phyloP scores from a whole-genome alignment of 1,140 invertebrate genomes.

The Psix sp. region DNA sequence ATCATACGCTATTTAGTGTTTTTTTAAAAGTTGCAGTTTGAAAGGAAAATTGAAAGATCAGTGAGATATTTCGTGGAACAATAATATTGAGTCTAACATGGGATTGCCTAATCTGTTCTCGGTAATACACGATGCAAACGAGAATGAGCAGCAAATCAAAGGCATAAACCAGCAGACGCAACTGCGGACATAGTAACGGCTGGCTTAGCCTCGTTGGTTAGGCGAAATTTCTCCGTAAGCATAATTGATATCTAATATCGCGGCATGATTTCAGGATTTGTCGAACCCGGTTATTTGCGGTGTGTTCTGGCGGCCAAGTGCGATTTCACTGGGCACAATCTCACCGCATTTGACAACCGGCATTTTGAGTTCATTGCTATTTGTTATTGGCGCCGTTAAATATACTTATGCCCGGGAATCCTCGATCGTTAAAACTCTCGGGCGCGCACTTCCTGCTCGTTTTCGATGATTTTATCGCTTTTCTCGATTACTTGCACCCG shows the following conservation, averaged over 20 bases:
- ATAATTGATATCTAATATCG: constrained; percentile 48
- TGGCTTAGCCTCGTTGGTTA: too few species aligned
- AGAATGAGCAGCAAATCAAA: too few species aligned
- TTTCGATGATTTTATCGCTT: constrained; percentile 30
- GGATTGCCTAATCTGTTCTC: too few species aligned
- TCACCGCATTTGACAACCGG: constrained; percentile 15
- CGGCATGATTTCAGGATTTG: constrained; percentile 42
- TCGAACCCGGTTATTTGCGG: constrained; percentile 37
- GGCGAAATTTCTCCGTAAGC: constrained; percentile 26
- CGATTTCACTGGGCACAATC: constrained; percentile 29
- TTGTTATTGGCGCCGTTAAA: constrained; percentile 39
- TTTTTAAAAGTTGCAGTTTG: too few species aligned
- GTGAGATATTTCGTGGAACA: too few species aligned
- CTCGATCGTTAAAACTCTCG: constrained; percentile 5
- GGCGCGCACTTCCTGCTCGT: background rate
- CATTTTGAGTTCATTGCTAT: constrained; percentile 14
- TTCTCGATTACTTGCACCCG: constrained; percentile 25
- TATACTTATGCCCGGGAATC: constrained; percentile 21
- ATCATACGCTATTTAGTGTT: too few species aligned
- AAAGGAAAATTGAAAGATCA: too few species aligned
- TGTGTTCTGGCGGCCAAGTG: constrained; percentile 13
- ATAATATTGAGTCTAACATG: too few species aligned
- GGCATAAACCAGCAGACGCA: too few species aligned
- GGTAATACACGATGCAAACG: too few species aligned
- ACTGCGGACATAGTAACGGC: too few species aligned